Base-by-base conservation (phyloP, 1,140 invertebrate genomes). In the Trigoniulus corallinus region DNA sequence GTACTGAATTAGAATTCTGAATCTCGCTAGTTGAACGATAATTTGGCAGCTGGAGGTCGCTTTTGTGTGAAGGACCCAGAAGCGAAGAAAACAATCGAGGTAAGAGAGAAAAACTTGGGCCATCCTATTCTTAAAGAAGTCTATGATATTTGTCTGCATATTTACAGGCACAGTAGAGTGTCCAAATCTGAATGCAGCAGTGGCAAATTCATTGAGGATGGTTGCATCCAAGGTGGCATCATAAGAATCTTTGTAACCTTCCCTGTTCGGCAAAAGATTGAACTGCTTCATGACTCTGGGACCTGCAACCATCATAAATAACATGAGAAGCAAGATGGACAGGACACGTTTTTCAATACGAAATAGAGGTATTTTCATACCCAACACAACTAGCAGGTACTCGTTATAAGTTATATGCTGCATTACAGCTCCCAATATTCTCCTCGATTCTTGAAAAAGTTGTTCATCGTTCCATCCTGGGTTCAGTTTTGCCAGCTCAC, bases 381-480 rank as follows among this genome's bases (percentile, higher is more conserved):
- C 50, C 13, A 51, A 27, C 13, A 51, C 47, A 2, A 44, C 20
- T 10, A 56, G 57, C 15, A 58, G 40, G 40, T 41, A 58, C 51
- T 58, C 57, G 21, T 56, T 57, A 20, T 58, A 58, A 1, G 48
- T 26, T 7, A 58, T 48, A 26, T 58, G 57, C 37, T 58, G 57
- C 1, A 58, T 24, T 64, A 84, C 76, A 2, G 88, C 91, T 44
- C 88, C 84, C 45, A 69, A 52, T 40, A 94, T 87, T 54, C 79
- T 74, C 50, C 88, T 71, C 0, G 84, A 72, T 68, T 94, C 88
- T 64, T 96, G 88, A 68, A 80, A 93, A 1, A 84, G 64, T 0
- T 73, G 82, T 63, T 91, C 86, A 59, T 92, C 88, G 52, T 77
- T 74, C 82, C 86, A 92, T 55, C 85, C 81, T 0, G 84, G 83